phyloP scores from a whole-genome alignment of 2,797 vertebrate genomes.

The Heliangelus exortis region DNA sequence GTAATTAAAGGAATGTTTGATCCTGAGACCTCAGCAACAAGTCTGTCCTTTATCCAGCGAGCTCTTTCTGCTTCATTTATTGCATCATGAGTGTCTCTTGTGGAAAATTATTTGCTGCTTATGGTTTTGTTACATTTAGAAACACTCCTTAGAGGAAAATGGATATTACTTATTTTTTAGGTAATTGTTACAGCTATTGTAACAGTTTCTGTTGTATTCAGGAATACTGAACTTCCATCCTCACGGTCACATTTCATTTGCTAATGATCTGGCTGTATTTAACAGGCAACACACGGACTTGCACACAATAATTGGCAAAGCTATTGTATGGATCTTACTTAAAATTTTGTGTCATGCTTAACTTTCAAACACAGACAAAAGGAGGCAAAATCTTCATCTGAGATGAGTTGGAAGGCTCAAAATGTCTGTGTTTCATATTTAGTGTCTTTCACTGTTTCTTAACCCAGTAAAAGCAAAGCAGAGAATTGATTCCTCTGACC shows the following conservation, averaged over 20 bases:
- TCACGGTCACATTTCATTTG: not conserved
- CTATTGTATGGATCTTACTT: not conserved
- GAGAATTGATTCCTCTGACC: slow-evolving; percentile 36
- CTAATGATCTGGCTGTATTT: not conserved
- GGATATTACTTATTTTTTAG: not conserved
- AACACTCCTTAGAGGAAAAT: not conserved
- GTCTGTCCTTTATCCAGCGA: not conserved
- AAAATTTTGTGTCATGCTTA: not conserved
- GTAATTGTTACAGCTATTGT: not conserved
- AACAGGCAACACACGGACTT: not conserved
- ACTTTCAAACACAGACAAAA: not conserved
- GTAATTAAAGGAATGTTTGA: not conserved
- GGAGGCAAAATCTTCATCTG: not conserved
- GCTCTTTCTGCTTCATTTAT: not conserved
- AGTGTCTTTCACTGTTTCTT: not conserved
- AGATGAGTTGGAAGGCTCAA: not conserved
- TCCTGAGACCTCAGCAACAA: not conserved
- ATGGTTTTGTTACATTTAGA: not conserved
- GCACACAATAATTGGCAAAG: not conserved
- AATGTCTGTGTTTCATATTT: not conserved
- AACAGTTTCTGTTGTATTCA: not conserved
- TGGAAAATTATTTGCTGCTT: not conserved
- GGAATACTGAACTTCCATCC: not conserved
- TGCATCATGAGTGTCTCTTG: not conserved
- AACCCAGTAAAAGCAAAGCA: not conserved